These are phyloP conservation scores for Dendroctonus ponderosae DNA, from an alignment of 1,140 invertebrate genomes.

Conservation along the genomic window DNA sequence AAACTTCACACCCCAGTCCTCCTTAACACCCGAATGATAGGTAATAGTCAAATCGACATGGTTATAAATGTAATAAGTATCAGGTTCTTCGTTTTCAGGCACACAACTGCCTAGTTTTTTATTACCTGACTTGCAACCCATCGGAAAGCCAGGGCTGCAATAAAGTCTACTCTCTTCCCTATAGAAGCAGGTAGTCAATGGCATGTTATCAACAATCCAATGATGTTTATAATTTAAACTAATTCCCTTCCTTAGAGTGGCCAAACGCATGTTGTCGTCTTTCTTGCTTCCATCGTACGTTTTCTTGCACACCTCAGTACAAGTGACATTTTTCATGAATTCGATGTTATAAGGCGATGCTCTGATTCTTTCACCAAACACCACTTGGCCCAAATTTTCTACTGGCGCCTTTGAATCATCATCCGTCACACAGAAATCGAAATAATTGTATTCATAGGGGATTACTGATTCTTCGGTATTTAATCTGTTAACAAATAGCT, in stretches of 20 bases:
- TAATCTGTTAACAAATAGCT: slow-evolving; percentile 90
- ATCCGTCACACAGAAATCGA: slow-evolving; percentile 84
- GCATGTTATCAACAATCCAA: slow-evolving; percentile 99
- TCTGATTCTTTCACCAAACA: slow-evolving; percentile 96
- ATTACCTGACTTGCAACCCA: slow-evolving; percentile 84
- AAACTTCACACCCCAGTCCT: slow-evolving; percentile 81
- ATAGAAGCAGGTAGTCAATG: slow-evolving; percentile 91
- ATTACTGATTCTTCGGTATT: slow-evolving; percentile 96
- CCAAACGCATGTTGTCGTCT: slow-evolving; percentile 69
- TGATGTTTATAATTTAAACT: slow-evolving; percentile 98
- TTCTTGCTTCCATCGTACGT: slow-evolving; percentile 72
- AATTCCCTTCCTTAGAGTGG: slow-evolving; percentile 86
- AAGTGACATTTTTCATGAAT: slow-evolving; percentile 72
- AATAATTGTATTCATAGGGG: slow-evolving; percentile 96
- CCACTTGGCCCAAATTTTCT: slow-evolving; percentile 97
- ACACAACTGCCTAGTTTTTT: slow-evolving; percentile 41
- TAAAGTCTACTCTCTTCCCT: slow-evolving; percentile 74
- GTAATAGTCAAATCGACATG: slow-evolving; percentile 92
- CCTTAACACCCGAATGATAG: slow-evolving; percentile 83
- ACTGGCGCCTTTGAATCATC: slow-evolving; percentile 79
- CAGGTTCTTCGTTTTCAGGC: slow-evolving; percentile 26
- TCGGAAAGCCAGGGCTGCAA: slow-evolving; percentile 94
- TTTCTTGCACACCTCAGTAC: slow-evolving; percentile 69
- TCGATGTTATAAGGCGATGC: slow-evolving; percentile 84
- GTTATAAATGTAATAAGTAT: slow-evolving; percentile 88